These are phyloP conservation scores for Myocastor coypus DNA, from an alignment of 2,113 vertebrate genomes.

Conservation along the genomic window DNA sequence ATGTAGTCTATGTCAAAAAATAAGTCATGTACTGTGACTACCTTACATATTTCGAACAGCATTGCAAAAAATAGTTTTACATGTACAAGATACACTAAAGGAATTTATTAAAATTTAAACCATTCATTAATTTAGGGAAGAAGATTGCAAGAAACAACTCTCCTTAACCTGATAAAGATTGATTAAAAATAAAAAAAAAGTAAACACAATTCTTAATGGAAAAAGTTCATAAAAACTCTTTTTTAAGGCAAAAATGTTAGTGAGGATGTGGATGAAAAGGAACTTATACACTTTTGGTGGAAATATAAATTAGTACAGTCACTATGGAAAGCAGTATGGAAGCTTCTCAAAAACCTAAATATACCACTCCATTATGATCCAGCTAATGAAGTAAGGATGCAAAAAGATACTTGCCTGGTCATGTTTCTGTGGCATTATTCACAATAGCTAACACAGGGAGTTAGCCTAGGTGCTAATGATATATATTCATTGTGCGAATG, in stretches of 20 bases:
- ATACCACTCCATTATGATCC: background rate
- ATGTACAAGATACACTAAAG: background rate
- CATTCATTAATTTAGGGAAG: background rate
- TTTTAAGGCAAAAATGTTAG: background rate
- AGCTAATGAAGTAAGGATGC: background rate
- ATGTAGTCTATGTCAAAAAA: background rate
- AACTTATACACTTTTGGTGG: background rate
- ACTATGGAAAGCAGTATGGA: background rate
- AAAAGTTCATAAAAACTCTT: background rate
- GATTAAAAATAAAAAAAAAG: conserved; percentile 11
- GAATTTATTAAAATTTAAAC: background rate
- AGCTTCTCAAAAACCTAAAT: background rate
- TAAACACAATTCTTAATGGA: background rate
- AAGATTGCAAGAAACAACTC: background rate
- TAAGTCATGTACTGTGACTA: background rate
- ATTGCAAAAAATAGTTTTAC: conserved; percentile 36
- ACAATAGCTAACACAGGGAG: background rate
- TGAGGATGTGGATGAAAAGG: background rate
- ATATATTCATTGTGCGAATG: background rate
- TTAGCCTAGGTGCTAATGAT: background rate
- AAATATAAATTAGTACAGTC: background rate
- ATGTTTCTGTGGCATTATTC: background rate
- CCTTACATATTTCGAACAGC: background rate
- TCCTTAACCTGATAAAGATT: background rate
- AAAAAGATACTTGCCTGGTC: background rate